Percentiles rank a stretch among this genome's conserved stretches.
These are phyloP conservation scores for Bubalus kerabau DNA, from an alignment of 2,113 vertebrate genomes.

Conservation along the genomic window DNA sequence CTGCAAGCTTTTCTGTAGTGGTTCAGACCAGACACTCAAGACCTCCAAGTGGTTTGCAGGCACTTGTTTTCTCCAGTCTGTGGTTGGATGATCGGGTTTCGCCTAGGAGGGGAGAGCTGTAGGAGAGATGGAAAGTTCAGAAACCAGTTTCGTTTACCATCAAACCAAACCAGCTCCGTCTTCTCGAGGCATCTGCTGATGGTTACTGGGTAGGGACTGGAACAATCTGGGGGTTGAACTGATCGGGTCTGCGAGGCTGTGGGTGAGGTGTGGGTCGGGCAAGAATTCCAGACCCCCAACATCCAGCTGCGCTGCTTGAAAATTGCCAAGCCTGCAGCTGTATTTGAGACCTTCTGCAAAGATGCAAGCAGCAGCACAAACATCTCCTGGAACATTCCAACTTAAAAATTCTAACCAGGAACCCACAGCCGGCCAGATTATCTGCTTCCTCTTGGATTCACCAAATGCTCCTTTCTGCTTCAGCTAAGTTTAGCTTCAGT, in stretches of 20 bases:
- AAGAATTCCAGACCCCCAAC: neutral
- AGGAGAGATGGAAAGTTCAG: neutral
- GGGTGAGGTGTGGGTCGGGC: neutral
- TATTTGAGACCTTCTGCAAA: neutral
- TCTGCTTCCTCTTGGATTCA: neutral
- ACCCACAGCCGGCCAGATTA: no score
- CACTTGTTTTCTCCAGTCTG: neutral
- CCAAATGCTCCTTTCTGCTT: neutral
- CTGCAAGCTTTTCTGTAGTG: neutral
- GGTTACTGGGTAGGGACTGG: neutral
- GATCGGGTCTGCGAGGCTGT: accelerated
- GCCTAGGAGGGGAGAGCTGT: accelerated
- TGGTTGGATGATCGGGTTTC: neutral
- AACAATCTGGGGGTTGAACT: neutral
- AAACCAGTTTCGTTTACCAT: neutral
- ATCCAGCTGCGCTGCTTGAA: neutral
- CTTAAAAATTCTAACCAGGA: neutral
- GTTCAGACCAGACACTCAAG: neutral
- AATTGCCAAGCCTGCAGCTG: neutral
- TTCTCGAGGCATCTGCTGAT: neutral
- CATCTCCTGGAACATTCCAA: no score
- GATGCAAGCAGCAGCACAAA: neutral
- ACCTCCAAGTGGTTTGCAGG: neutral
- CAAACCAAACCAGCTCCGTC: neutral
- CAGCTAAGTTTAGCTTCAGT: neutral